phyloP scores from a whole-genome alignment of 2,888 invertebrate genomes.

The Rhopalosiphum nymphaeae region DNA sequence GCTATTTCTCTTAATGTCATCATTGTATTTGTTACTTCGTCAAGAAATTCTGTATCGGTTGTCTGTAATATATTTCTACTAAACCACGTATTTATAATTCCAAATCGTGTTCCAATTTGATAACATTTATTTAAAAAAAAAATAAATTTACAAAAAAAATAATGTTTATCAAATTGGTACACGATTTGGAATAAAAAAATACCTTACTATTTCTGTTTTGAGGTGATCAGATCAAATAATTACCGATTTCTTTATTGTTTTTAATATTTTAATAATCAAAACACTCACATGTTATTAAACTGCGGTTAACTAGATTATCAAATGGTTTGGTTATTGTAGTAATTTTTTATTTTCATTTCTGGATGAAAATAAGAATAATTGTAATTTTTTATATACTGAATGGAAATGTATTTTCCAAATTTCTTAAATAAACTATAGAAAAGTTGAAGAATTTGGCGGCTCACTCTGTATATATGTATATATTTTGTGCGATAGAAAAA shows the following conservation, averaged over 20 bases:
- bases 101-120: too few species aligned
- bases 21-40: too few species aligned
- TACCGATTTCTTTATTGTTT: background rate
- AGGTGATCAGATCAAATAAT: background rate
- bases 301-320: background rate
- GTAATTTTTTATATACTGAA: background rate
- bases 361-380: background rate
- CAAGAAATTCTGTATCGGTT: too few species aligned
- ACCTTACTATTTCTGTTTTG: background rate
- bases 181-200: background rate
- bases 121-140: too few species aligned
- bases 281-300: background rate
- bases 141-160: too few species aligned
- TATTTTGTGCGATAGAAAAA: background rate
- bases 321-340: background rate
- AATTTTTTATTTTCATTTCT: background rate
- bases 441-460: background rate
- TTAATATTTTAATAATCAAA: background rate
- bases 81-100: too few species aligned
- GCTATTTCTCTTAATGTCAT: too few species aligned
- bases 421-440: background rate
- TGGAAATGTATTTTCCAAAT: background rate
- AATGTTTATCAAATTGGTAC: too few species aligned
- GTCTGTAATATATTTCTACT: too few species aligned
- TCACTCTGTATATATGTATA: background rate